These are phyloP conservation scores for Plecturocebus donacophilus DNA, from an alignment of 2,113 vertebrate genomes.

Conservation along the genomic window DNA sequence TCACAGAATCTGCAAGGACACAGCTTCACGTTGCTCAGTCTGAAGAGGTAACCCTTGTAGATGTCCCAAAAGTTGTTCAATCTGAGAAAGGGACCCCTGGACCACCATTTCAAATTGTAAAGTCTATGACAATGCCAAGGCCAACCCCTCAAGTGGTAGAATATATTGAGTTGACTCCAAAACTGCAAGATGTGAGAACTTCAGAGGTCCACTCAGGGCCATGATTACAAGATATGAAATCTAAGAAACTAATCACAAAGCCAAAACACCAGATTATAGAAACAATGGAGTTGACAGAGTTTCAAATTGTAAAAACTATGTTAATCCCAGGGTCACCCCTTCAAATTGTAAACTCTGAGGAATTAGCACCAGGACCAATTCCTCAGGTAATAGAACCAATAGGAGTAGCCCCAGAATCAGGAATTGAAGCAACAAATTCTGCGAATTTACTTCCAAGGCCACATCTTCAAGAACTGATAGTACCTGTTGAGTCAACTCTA, in stretches of 20 bases:
- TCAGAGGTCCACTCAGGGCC: neutral
- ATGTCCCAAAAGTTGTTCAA: neutral
- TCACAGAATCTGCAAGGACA: slow-evolving; percentile 25
- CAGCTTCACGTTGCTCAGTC: neutral
- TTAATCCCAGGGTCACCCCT: slow-evolving; percentile 29
- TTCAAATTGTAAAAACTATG: slow-evolving; percentile 56
- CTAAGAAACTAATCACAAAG: slow-evolving; percentile 26
- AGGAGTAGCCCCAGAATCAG: neutral
- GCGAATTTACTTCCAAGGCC: neutral
- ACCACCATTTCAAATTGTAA: slow-evolving; percentile 11
- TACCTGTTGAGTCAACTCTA: slow-evolving; percentile 24
- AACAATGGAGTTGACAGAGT: slow-evolving; percentile 5
- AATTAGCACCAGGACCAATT: slow-evolving; percentile 49
- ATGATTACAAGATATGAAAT: slow-evolving; percentile 40
- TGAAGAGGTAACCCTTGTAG: neutral
- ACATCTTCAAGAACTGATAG: slow-evolving; percentile 28
- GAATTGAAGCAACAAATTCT: neutral
- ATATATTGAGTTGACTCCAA: neutral
- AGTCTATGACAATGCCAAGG: neutral
- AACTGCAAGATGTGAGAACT: neutral
- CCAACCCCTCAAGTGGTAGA: neutral
- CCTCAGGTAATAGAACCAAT: slow-evolving; percentile 51
- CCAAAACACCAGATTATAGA: slow-evolving; percentile 59
- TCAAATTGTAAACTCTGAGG: slow-evolving; percentile 65
- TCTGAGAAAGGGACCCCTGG: slow-evolving; percentile 10